A percentile compares a stretch with the other conserved stretches of the same genome.
Evolutionary conservation across 2,797 vertebrate genomes (phyloP).

Genomic region (Chelonia mydas): DNA sequence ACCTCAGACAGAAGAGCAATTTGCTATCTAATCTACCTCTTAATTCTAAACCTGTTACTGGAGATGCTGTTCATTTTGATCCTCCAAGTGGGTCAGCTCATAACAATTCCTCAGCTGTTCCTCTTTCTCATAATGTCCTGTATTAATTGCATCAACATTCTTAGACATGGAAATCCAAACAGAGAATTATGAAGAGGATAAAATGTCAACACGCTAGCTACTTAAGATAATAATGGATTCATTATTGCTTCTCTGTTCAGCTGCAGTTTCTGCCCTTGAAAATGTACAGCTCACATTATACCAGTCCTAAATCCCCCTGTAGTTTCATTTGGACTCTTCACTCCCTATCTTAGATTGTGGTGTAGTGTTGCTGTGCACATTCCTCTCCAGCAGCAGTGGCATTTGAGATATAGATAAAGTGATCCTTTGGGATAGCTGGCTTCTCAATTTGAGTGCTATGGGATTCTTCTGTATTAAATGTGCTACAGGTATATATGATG

Average conservation of each 20-base stretch:
- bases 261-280: background rate
- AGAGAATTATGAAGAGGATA: slow-evolving; percentile 73
- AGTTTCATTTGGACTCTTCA: slow-evolving; percentile 26
- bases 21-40: slow-evolving; percentile 77
- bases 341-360: background rate
- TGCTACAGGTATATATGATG: background rate
- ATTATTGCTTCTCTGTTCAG: slow-evolving; percentile 37
- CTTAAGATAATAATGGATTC: slow-evolving; percentile 64
- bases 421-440: background rate
- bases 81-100: slow-evolving; percentile 74
- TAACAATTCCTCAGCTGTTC: slow-evolving; percentile 71
- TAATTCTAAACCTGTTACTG: slow-evolving; percentile 77
- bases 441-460: background rate
- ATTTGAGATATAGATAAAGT: background rate
- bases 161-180: slow-evolving; percentile 70
- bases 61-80: slow-evolving; percentile 75
- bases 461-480: background rate
- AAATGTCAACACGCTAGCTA: slow-evolving; percentile 73
- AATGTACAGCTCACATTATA: background rate
- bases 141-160: slow-evolving; percentile 78
- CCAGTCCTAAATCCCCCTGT: slow-evolving; percentile 13
- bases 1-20: slow-evolving; percentile 72
- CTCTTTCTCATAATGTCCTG: slow-evolving; percentile 69
- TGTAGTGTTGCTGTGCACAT: background rate
- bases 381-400: background rate